These are phyloP conservation scores for Phrynosoma platyrhinos DNA, from an alignment of 2,113 vertebrate species.

Conservation along the genomic window DNA sequence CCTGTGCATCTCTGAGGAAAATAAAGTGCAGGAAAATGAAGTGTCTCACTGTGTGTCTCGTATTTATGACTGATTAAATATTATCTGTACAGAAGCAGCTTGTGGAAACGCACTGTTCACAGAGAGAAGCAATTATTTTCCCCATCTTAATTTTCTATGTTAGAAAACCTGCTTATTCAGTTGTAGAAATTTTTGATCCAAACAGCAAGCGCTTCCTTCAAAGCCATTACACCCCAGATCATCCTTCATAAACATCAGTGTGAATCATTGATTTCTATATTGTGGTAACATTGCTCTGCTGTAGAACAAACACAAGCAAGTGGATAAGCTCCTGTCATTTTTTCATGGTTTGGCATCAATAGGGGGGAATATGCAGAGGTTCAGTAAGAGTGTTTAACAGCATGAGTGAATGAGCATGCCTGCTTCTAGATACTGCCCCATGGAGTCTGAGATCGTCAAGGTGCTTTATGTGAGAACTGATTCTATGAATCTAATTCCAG, in stretches of 20 bases:
- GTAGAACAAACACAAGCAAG: background rate
- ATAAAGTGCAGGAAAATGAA: constrained; percentile 13
- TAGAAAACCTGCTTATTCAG: constrained; percentile 4
- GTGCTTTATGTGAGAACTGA: background rate
- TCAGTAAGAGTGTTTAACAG: background rate
- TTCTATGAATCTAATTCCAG: background rate
- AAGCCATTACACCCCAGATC: background rate
- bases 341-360: background rate
- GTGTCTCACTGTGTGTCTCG: background rate
- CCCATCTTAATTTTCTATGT: background rate
- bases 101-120: background rate
- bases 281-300: background rate
- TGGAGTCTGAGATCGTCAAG: background rate
- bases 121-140: constrained; percentile 1
- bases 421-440: background rate
- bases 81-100: background rate
- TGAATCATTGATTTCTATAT: constrained; percentile 1
- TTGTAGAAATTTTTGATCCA: background rate
- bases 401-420: background rate
- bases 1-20: background rate
- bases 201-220: background rate
- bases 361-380: background rate
- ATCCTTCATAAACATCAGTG: background rate
- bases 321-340: background rate
- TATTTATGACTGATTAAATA: constrained; percentile 1